These are phyloP conservation scores for Enteromius fasciolatus DNA, from an alignment of 2,797 vertebrate genomes.

Conservation along the genomic window DNA sequence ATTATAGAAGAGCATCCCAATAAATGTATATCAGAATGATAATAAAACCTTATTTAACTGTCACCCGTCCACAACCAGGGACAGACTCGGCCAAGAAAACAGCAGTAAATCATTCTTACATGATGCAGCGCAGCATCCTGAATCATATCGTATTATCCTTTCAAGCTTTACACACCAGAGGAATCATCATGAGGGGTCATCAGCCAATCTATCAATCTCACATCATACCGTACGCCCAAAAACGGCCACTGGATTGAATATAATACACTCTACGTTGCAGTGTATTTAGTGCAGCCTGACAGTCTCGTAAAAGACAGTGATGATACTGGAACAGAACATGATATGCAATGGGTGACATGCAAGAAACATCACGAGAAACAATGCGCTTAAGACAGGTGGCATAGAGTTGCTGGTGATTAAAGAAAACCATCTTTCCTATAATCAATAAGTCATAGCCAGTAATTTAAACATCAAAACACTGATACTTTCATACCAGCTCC, in stretches of 20 bases:
- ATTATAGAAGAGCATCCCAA: conserved; percentile 14
- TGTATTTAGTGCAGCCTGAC: not conserved
- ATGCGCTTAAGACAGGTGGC: not conserved
- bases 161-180: conserved; percentile 4
- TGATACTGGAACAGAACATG: not conserved
- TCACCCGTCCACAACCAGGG: not conserved
- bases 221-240: not conserved
- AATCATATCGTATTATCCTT: conserved; percentile 21
- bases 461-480: conserved; percentile 47
- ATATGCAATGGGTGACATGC: not conserved
- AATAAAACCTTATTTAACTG: conserved; percentile 43
- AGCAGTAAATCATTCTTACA: conserved; percentile 2
- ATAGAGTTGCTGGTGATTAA: not conserved
- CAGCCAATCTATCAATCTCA: conserved; percentile 27
- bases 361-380: not conserved
- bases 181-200: not conserved
- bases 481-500: not conserved
- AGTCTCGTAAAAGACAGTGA: not conserved
- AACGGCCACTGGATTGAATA: not conserved
- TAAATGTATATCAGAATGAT: conserved; percentile 47
- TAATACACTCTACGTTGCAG: not conserved
- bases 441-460: conserved; percentile 49
- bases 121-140: conserved; percentile 9
- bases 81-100: conserved; percentile 25
- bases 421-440: conserved; percentile 42